A percentile compares a stretch with the other conserved stretches of the same genome.
Evolutionary conservation across 2,113 vertebrate species (phyloP).

Genomic region (Seriola quinqueradiata): DNA sequence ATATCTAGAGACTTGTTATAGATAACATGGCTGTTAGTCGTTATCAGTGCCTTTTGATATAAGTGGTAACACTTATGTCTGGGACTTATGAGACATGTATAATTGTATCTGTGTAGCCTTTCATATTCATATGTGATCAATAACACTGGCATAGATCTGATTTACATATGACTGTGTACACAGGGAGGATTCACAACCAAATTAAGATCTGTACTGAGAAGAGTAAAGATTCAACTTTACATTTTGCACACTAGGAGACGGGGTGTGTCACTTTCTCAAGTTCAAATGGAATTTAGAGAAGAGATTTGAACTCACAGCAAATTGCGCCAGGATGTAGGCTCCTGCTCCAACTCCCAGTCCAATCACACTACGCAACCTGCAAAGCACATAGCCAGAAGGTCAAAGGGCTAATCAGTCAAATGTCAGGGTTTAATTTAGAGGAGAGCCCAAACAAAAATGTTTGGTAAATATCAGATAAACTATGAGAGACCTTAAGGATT

Average conservation of each 20-base stretch:
- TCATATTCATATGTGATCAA: background rate
- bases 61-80: no score
- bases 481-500: background rate
- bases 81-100: background rate
- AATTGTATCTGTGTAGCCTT: background rate
- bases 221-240: background rate
- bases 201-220: background rate
- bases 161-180: background rate
- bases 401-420: background rate
- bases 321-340: constrained; percentile 91
- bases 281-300: constrained; percentile 2
- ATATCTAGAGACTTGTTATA: background rate
- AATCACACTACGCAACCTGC: constrained; percentile 89
- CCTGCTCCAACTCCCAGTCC: constrained; percentile 95
- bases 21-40: no score
- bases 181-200: background rate
- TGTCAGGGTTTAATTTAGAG: background rate
- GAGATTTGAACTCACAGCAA: constrained; percentile 90
- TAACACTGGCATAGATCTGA: background rate
- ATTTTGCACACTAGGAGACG: background rate
- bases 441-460: background rate
- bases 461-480: background rate
- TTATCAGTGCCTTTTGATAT: no score
- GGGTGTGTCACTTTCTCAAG: background rate
- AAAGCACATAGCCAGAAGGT: constrained; percentile 14